Conservation (phyloP, 2,888 invertebrate species). For the Perizoma flavofasciatum region DNA sequence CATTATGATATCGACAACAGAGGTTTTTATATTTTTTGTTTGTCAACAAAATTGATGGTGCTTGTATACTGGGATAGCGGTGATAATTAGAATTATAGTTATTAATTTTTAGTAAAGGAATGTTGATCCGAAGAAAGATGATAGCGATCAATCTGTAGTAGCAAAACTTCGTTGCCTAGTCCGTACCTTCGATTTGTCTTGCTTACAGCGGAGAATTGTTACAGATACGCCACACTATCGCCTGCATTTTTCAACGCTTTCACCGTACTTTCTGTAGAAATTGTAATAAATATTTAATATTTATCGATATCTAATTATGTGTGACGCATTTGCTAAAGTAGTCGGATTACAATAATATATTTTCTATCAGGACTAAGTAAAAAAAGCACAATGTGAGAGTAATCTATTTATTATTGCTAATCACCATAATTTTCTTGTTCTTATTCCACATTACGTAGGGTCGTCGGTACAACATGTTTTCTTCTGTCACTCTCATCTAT, state of each 20-base stretch:
- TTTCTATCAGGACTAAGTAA: too few relatives aligned
- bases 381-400: too few relatives aligned
- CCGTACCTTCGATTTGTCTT: constrained; percentile 48
- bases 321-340: too few relatives aligned
- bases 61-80: not conserved
- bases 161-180: constrained; percentile 44
- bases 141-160: constrained; percentile 46
- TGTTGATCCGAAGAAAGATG: constrained; percentile 42
- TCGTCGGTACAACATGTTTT: too few relatives aligned
- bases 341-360: too few relatives aligned
- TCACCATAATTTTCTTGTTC: too few relatives aligned
- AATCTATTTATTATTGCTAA: too few relatives aligned
- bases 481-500: too few relatives aligned
- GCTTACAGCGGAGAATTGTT: constrained; percentile 44
- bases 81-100: constrained; percentile 18
- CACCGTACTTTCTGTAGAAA: constrained; percentile 27
- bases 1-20: not conserved
- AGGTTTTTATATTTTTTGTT: not conserved
- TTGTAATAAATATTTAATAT: constrained; percentile 12
- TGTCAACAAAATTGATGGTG: constrained; percentile 15
- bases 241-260: constrained; percentile 43
- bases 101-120: constrained; percentile 32
- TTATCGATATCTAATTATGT: too few relatives aligned
- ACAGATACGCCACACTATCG: constrained; percentile 41
- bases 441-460: too few relatives aligned